Base-by-base conservation (phyloP, 2,113 vertebrate genomes). In the Burhinus oedicnemus region DNA sequence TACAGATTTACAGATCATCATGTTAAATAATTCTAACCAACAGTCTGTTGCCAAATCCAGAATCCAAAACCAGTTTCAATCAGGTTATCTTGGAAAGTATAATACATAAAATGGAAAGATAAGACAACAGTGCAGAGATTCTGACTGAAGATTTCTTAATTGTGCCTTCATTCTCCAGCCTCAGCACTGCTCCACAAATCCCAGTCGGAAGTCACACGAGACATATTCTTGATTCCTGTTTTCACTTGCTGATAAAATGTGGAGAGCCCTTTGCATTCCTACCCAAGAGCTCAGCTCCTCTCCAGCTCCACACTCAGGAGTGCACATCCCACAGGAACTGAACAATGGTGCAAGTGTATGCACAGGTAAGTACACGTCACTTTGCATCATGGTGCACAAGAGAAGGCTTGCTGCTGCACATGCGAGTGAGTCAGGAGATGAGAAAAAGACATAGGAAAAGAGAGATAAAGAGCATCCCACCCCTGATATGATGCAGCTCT, bases 291-390 rank as follows among this genome's bases (percentile, higher is more conserved):
- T 90, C 55, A 75, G 30, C 15, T 69, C 12, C 44, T 21, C 64
- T 52, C 25, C 44, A 70, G 51, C 27, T 76, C 55, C 45, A 25
- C 8, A 4, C 19, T 25, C 36, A 34, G 30, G 13, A 83, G 68
- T 20, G 52, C 32, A 49, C 10, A 34, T 57, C 20, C 44, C 20
- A 6, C 17, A 32, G n/a, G 44, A 60, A 52, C 0, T 20, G 66
- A 78, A 49, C 12, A 64, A 25, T 0, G 0, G 7, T 32, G 18
- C 21, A 45, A 75, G 12, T 6, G 18, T 15, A 25, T 0, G 1
- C 22, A 16, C 44, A 69, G 7, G 4, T 23, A 75, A 49, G 47
- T 19, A 38, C 42, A 38, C 0, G 0, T 8, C 71, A 75, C 27
- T 81, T 44, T 36, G 19, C 66, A 19, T 10, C 6, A 3, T 4